A percentile compares a stretch with the other conserved stretches of the same genome.
Conservation (phyloP, 1,140 invertebrate species). For the Drosophila nasuta region DNA sequence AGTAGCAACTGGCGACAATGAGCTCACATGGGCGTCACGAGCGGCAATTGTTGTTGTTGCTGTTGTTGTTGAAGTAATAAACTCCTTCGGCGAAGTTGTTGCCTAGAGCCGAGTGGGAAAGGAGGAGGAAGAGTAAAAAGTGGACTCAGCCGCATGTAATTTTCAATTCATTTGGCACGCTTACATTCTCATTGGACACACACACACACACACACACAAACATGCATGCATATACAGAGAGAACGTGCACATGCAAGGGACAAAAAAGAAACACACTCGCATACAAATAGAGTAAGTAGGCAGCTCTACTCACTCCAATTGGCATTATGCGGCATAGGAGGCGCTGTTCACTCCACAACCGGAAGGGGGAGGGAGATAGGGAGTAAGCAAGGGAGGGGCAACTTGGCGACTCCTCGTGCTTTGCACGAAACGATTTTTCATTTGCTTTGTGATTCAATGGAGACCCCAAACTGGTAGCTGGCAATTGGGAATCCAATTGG, state of each 20-base stretch:
- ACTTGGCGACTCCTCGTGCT: constrained; percentile 68
- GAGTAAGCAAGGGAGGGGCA: constrained; percentile 16
- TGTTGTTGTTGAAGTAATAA: constrained; percentile 60
- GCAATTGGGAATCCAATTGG: constrained; percentile 25
- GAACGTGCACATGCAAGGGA: constrained; percentile 56
- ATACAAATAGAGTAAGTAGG: constrained; percentile 9
- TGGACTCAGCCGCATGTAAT: constrained; percentile 74
- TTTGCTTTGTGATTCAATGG: constrained; percentile 50
- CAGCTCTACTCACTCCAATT: constrained; percentile 38
- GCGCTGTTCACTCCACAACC: constrained; percentile 20
- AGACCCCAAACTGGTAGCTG: constrained; percentile 8
- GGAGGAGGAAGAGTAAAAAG: constrained; percentile 19
- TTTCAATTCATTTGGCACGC: constrained; percentile 81
- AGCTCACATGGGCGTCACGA: constrained; percentile 59
- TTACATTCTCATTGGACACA: constrained; percentile 46
- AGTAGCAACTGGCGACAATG: constrained; percentile 54
- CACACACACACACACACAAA: constrained; percentile 25
- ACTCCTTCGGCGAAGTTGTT: constrained; percentile 67
- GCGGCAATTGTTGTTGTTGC: constrained; percentile 29
- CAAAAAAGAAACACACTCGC: constrained; percentile 11
- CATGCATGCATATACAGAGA: constrained; percentile 6
- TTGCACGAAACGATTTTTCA: constrained; percentile 81
- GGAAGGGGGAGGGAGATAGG: neutral
- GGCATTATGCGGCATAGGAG: constrained; percentile 68
- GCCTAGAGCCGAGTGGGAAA: neutral